Conservation (phyloP, 2,888 invertebrate species). For the Rhaphigaster nebulosa region DNA sequence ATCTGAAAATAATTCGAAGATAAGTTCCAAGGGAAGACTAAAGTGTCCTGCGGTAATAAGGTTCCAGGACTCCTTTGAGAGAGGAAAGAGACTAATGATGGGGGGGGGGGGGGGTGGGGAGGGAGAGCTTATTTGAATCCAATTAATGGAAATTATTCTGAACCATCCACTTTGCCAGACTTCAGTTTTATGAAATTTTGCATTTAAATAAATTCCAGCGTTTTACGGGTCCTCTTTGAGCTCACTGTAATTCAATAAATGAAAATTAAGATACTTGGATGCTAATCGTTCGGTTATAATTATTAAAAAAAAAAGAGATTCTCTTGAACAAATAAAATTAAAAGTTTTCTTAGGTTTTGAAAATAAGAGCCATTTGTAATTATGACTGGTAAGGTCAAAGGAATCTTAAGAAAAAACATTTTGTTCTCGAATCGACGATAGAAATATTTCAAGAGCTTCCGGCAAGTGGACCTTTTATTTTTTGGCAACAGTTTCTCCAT, state of each 20-base stretch:
- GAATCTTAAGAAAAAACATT: no score
- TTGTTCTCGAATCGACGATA: no score
- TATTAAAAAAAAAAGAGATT: no score
- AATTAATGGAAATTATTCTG: constrained; percentile 14
- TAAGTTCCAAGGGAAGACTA: background rate
- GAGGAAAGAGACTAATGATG: background rate
- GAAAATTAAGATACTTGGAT: no score
- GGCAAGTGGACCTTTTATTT: no score
- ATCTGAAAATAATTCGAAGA: background rate
- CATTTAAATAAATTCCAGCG: background rate
- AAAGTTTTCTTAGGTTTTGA: no score
- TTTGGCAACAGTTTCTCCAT: no score
- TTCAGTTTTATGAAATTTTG: background rate
- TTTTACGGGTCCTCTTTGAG: background rate
- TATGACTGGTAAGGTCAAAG: no score
- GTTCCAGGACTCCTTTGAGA: background rate
- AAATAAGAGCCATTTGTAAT: no score
- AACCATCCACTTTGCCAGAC: background rate
- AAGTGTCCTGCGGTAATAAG: background rate
- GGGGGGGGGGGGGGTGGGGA: background rate
- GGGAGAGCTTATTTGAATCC: background rate
- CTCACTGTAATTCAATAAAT: background rate
- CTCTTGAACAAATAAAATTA: no score
- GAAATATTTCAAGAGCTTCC: no score
- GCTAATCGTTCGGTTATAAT: no score